A percentile compares a stretch with the other conserved stretches of the same genome.
Conservation (phyloP, 23 tunicate genomes). For the Botrylloides violaceus region DNA sequence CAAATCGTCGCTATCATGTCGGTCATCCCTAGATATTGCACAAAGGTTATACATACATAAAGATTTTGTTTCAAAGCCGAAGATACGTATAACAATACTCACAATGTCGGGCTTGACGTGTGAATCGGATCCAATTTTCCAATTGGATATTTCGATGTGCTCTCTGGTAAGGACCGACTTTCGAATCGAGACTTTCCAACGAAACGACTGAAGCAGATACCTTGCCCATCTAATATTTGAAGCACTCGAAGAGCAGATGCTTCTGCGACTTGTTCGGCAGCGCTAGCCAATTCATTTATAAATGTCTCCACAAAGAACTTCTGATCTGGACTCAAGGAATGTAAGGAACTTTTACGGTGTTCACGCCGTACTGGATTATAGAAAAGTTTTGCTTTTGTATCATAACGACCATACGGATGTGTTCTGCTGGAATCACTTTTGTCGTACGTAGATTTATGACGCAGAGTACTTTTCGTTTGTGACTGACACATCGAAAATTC, state of each 20-base stretch:
- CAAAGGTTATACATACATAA: too few relatives aligned
- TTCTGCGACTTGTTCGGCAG: constrained; percentile 1
- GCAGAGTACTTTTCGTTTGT: background rate
- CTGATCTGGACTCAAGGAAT: background rate
- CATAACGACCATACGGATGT: background rate
- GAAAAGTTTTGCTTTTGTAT: background rate
- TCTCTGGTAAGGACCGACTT: background rate
- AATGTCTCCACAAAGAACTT: constrained; percentile 5
- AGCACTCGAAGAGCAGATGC: constrained; percentile 4
- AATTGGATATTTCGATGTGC: background rate
- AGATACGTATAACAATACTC: background rate
- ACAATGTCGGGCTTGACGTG: background rate
- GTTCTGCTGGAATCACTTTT: background rate
- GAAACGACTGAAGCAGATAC: background rate
- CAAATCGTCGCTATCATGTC: too few relatives aligned
- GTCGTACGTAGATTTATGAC: background rate
- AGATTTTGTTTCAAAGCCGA: too few relatives aligned
- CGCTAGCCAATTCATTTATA: constrained; percentile 2
- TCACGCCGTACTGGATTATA: background rate
- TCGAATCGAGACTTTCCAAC: background rate
- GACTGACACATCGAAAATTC: background rate
- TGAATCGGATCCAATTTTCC: background rate
- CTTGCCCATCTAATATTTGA: constrained; percentile 3
- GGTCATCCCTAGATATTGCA: too few relatives aligned
- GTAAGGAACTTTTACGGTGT: too few relatives aligned